Evolutionary conservation across 2,113 vertebrate genomes (phyloP).

Genomic region (Odontesthes bonariensis): DNA sequence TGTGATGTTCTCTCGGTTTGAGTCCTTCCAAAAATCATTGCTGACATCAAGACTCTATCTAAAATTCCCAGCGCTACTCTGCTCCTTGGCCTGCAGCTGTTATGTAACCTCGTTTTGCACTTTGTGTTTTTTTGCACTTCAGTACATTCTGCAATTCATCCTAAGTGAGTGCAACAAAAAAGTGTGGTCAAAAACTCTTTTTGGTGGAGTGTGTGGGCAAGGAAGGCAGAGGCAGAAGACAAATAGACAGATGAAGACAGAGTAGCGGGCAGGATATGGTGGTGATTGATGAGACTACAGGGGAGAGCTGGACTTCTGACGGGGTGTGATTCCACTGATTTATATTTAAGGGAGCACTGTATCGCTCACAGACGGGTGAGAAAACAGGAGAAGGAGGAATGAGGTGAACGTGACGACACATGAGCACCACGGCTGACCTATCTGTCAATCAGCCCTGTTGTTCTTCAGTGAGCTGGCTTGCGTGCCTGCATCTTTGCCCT

Average conservation of each 20-base stretch:
- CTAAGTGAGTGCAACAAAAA: slow-evolving; percentile 9
- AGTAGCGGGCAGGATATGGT: slow-evolving; percentile 44
- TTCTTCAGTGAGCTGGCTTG: slow-evolving; percentile 20
- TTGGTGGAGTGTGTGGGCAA: neutral
- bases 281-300: slow-evolving; percentile 75
- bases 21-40: neutral
- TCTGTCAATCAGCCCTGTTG: slow-evolving; percentile 58
- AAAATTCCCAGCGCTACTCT: neutral
- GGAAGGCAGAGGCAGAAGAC: slow-evolving; percentile 34
- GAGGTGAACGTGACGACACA: slow-evolving; percentile 68
- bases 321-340: slow-evolving; percentile 73
- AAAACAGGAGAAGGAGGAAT: slow-evolving; percentile 47
- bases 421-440: slow-evolving; percentile 50
- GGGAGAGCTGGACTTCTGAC: slow-evolving; percentile 70
- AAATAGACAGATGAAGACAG: slow-evolving; percentile 48
- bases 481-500: slow-evolving; percentile 14
- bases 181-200: slow-evolving; percentile 18
- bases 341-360: slow-evolving; percentile 76
- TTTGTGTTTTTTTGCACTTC: neutral
- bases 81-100: neutral
- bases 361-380: slow-evolving; percentile 69
- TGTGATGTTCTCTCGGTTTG: neutral
- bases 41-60: neutral
- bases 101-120: neutral
- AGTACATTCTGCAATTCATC: neutral